Evolutionary conservation across 2,797 vertebrate genomes (phyloP).

Genomic region (Tokudaia tokunoshimensis): DNA sequence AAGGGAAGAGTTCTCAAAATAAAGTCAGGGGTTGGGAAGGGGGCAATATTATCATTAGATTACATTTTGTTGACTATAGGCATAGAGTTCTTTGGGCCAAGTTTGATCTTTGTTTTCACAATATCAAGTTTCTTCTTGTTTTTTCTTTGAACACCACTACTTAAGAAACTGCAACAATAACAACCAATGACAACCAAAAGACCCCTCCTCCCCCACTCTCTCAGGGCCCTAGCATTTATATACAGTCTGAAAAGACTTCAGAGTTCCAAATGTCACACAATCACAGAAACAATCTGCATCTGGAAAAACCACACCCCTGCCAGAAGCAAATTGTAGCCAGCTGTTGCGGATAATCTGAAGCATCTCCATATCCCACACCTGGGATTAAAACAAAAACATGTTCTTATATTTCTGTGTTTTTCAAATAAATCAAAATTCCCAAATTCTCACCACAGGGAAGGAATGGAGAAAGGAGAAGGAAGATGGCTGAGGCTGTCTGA

Average conservation of each 20-base stretch:
- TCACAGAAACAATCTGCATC: not conserved
- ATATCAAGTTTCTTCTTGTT: not conserved
- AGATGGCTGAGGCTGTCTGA: not conserved
- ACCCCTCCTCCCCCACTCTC: not conserved
- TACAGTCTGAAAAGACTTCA: not conserved
- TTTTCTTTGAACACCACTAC: not conserved
- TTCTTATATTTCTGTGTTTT: not conserved
- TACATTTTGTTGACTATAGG: not conserved
- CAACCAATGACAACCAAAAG: not conserved
- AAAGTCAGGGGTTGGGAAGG: not conserved
- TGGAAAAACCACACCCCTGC: not conserved
- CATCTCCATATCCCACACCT: not conserved
- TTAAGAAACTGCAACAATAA: not conserved
- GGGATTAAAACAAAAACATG: not conserved
- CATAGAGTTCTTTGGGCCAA: not conserved
- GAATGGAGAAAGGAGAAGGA: not conserved
- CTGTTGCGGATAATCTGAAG: not conserved
- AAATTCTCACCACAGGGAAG: not conserved
- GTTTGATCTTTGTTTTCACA: not conserved
- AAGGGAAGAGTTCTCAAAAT: not conserved
- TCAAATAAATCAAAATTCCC: not conserved
- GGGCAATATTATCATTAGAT: not conserved
- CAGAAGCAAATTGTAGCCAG: not conserved
- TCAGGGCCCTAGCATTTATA: not conserved
- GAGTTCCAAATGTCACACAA: not conserved